These are phyloP conservation scores for Endotricha flammealis DNA, from an alignment of 2,888 invertebrate species.

Conservation along the genomic window DNA sequence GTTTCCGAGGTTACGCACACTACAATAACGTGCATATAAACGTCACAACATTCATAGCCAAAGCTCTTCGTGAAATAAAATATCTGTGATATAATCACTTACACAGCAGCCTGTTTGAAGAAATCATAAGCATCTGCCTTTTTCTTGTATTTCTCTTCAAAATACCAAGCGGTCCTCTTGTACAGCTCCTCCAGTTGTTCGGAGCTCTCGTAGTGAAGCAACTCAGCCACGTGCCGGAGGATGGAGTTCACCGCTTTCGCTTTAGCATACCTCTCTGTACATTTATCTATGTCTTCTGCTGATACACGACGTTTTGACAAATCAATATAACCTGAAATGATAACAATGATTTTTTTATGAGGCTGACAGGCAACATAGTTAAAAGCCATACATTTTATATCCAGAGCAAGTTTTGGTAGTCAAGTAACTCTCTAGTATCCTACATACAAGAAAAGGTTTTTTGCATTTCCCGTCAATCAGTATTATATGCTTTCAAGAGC, in stretches of 20 bases:
- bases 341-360: too few relatives aligned
- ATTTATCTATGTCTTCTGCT: conserved; percentile 98
- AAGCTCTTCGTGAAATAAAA: too few relatives aligned
- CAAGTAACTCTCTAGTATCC: too few relatives aligned
- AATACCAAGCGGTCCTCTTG: conserved; percentile 97
- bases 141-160: conserved; percentile 97
- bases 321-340: conserved; percentile 97
- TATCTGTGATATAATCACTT: conserved; percentile 71
- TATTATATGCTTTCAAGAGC: too few relatives aligned
- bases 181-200: conserved; percentile 97
- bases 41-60: too few relatives aligned
- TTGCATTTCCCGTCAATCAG: too few relatives aligned
- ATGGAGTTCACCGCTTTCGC: conserved; percentile 99
- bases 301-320: conserved; percentile 99
- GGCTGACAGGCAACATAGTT: too few relatives aligned
- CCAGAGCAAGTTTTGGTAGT: too few relatives aligned
- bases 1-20: too few relatives aligned
- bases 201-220: conserved; percentile 93
- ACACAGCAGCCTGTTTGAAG: conserved; percentile 98
- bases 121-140: conserved; percentile 98
- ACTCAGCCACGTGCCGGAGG: conserved; percentile 96
- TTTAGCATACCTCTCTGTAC: conserved; percentile 98
- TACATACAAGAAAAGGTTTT: too few relatives aligned
- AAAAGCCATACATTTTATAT: too few relatives aligned
- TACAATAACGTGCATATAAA: too few relatives aligned